phyloP scores from a whole-genome alignment of 2,888 invertebrate genomes.

The Apamea epomidion region DNA sequence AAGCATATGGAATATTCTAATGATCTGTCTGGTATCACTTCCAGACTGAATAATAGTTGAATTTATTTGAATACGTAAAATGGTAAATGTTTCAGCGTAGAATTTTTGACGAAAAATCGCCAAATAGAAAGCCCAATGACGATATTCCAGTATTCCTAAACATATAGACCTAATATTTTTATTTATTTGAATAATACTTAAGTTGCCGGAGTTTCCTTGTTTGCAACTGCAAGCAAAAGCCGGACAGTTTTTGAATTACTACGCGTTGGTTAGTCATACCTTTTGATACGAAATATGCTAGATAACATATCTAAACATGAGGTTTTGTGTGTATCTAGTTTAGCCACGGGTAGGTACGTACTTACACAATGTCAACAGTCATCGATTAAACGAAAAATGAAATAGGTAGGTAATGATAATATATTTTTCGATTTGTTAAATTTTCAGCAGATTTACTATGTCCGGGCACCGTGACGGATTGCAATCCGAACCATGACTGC shows the following conservation, averaged over 20 bases:
- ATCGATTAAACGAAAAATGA: slow-evolving; percentile 4
- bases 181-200: background rate
- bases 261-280: background rate
- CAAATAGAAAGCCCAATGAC: background rate
- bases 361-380: slow-evolving; percentile 4
- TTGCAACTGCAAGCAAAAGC: slow-evolving; percentile 1
- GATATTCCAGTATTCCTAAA: slow-evolving; percentile 9
- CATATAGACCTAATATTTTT: background rate
- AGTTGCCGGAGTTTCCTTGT: slow-evolving; percentile 28
- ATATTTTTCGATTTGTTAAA: background rate
- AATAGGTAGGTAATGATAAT: background rate
- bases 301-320: background rate
- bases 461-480: slow-evolving; percentile 36
- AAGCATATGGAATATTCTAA: background rate
- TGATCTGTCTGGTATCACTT: background rate
- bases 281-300: slow-evolving; percentile 9
- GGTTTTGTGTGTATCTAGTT: slow-evolving; percentile 2
- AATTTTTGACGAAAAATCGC: slow-evolving; percentile 1
- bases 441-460: slow-evolving; percentile 15
- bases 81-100: background rate
- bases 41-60: background rate
- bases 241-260: slow-evolving; percentile 11
- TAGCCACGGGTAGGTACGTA: background rate
- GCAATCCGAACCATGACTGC: slow-evolving; percentile 29
- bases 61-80: slow-evolving; percentile 1